phyloP scores from a whole-genome alignment of 2,888 invertebrate genomes.

The Eurytoma californica region DNA sequence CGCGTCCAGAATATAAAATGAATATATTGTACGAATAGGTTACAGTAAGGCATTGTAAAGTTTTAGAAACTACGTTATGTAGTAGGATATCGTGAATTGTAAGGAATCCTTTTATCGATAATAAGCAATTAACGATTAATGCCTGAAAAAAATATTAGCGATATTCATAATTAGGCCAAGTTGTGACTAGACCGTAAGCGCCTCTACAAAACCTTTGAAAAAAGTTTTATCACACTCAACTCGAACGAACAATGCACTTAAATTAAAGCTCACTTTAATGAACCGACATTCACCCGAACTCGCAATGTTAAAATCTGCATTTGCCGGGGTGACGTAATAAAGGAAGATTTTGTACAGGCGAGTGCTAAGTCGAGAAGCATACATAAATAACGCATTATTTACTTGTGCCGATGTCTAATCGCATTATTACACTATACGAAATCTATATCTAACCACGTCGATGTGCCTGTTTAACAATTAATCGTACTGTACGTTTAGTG shows the following conservation, averaged over 20 bases:
- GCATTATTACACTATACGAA: slow-evolving; percentile 59
- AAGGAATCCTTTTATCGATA: slow-evolving; percentile 54
- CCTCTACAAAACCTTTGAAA: neutral
- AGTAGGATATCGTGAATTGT: slow-evolving; percentile 49
- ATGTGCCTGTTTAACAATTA: slow-evolving; percentile 73
- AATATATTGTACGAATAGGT: slow-evolving; percentile 52
- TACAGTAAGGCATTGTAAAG: slow-evolving; percentile 53
- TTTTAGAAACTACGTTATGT: slow-evolving; percentile 60
- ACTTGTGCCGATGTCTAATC: slow-evolving; percentile 51
- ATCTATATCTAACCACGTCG: slow-evolving; percentile 72
- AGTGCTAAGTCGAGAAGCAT: neutral
- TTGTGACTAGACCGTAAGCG: slow-evolving; percentile 1
- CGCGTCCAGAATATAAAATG: slow-evolving; percentile 61
- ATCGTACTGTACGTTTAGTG: slow-evolving; percentile 62
- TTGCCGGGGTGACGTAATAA: neutral
- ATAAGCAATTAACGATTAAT: slow-evolving; percentile 52
- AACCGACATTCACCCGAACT: no score
- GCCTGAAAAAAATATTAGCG: slow-evolving; percentile 47
- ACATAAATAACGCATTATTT: slow-evolving; percentile 19
- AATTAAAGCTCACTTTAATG: no score
- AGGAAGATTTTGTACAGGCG: slow-evolving; percentile 7
- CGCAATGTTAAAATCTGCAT: neutral
- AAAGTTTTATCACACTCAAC: neutral
- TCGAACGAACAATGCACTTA: no score
- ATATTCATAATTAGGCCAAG: slow-evolving; percentile 14